phyloP scores from a whole-genome alignment of 2,797 vertebrate genomes.

The Platyrinchus mystaceus region DNA sequence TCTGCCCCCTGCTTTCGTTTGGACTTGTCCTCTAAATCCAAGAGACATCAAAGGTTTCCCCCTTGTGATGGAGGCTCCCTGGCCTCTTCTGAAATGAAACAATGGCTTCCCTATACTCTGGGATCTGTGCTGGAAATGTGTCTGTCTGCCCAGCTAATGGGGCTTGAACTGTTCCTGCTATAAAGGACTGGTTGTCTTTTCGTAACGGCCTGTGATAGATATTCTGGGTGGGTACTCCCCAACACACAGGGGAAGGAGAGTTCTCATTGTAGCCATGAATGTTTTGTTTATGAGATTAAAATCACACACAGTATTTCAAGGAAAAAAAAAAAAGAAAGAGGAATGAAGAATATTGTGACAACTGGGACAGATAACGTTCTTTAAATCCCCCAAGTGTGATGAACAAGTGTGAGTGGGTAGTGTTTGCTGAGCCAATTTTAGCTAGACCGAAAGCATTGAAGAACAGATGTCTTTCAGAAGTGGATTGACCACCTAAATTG shows the following conservation, averaged over 20 bases:
- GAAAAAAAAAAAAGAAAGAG: no score
- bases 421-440: not conserved
- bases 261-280: not conserved
- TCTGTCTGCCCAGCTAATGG: not conserved
- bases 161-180: not conserved
- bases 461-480: not conserved
- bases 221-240: not conserved
- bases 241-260: not conserved
- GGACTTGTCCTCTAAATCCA: not conserved
- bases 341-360: not conserved
- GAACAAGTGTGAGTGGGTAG: not conserved
- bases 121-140: not conserved
- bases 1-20: not conserved
- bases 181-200: constrained; percentile 31
- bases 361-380: not conserved
- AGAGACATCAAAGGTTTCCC: constrained; percentile 15
- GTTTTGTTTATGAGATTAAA: not conserved
- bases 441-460: not conserved
- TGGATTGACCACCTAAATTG: not conserved
- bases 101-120: constrained; percentile 34
- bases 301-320: not conserved
- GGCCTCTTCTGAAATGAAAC: not conserved
- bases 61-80: not conserved
- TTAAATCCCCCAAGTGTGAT: not conserved
- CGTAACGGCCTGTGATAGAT: not conserved